Evolutionary conservation across 1,140 invertebrate species (phyloP).

Genomic region (Harlomillsia oculata): DNA sequence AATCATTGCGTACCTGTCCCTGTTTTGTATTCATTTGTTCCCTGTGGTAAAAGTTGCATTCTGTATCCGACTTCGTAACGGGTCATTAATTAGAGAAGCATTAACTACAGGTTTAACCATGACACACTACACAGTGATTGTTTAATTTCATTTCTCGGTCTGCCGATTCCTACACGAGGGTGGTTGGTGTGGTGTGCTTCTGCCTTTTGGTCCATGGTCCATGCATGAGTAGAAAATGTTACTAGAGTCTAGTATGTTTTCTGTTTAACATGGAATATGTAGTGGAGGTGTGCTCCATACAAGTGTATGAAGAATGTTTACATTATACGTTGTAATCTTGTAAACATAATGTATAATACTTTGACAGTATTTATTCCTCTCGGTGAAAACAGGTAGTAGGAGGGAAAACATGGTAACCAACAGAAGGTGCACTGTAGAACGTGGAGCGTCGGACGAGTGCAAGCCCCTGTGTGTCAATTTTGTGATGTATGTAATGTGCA

Average conservation of each 20-base stretch:
- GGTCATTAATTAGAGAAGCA: slow-evolving; percentile 24
- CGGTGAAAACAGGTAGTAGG: not conserved
- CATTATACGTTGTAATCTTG: not conserved
- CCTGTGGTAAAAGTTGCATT: too few relatives aligned
- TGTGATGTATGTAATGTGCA: slow-evolving; percentile 5
- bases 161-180: slow-evolving; percentile 3
- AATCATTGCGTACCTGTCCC: too few relatives aligned
- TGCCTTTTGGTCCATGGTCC: not conserved
- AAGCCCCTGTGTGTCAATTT: slow-evolving; percentile 9
- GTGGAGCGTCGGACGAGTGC: not conserved
- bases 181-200: not conserved
- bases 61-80: too few relatives aligned
- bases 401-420: not conserved
- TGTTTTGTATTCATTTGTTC: too few relatives aligned
- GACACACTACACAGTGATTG: slow-evolving; percentile 26
- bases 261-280: not conserved
- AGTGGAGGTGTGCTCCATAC: not conserved
- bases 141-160: slow-evolving; percentile 28
- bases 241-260: too few relatives aligned
- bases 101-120: slow-evolving; percentile 27
- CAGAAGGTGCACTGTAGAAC: not conserved
- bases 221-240: too few relatives aligned
- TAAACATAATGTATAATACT: not conserved
- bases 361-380: not conserved
- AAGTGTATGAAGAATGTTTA: not conserved